phyloP scores from a whole-genome alignment of 2,113 vertebrate species.

The Hyperopisus bebe region DNA sequence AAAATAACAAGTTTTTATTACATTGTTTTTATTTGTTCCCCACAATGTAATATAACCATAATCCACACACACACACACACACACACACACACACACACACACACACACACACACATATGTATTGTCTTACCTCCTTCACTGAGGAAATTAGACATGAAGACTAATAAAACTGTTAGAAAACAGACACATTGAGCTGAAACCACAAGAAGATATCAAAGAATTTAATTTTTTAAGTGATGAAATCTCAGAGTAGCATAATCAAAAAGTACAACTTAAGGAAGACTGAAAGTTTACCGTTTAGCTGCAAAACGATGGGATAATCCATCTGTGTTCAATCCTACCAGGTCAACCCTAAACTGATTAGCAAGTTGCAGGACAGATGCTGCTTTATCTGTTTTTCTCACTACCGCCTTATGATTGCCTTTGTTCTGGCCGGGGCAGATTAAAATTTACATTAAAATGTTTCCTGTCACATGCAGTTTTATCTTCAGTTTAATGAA shows the following conservation, averaged over 20 bases:
- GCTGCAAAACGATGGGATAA: background rate
- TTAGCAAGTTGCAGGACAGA: background rate
- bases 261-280: background rate
- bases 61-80: background rate
- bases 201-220: background rate
- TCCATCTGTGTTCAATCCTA: background rate
- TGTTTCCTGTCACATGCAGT: background rate
- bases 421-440: background rate
- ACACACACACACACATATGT: background rate
- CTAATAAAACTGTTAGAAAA: background rate
- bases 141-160: background rate
- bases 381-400: background rate
- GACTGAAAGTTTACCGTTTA: background rate
- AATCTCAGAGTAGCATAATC: background rate
- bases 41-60: too few species aligned
- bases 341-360: background rate
- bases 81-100: background rate
- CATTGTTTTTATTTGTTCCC: too few species aligned
- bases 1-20: too few species aligned
- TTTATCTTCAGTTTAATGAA: background rate
- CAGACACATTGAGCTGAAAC: background rate
- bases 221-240: background rate
- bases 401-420: background rate
- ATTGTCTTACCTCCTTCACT: slow-evolving; percentile 1
- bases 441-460: background rate